phyloP scores from a whole-genome alignment of 2,113 vertebrate genomes.

The Malurus cyaneus region DNA sequence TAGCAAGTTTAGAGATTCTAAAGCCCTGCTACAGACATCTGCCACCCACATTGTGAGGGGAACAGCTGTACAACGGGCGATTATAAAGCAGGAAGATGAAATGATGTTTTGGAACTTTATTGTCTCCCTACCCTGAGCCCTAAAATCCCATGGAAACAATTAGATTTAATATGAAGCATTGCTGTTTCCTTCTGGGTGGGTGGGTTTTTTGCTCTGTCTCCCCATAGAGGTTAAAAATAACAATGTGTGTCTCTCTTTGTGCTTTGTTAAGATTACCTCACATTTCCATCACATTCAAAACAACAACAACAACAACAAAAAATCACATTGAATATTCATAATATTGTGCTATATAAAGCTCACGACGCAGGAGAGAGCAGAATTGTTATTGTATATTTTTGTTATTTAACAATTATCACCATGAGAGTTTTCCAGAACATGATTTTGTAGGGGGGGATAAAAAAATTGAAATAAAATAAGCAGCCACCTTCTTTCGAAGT shows the following conservation, averaged over 20 bases:
- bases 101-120: slow-evolving; percentile 21
- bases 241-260: neutral
- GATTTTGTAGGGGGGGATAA: neutral
- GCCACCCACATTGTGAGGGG: neutral
- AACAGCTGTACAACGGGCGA: slow-evolving; percentile 12
- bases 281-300: neutral
- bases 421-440: neutral
- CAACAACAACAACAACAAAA: neutral
- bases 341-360: slow-evolving; percentile 8
- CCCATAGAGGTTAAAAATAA: slow-evolving; percentile 27
- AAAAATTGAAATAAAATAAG: neutral
- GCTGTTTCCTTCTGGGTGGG: neutral
- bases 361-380: neutral
- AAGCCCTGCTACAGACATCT: slow-evolving; percentile 31
- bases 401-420: slow-evolving; percentile 8
- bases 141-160: slow-evolving; percentile 55
- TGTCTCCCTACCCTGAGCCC: neutral
- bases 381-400: neutral
- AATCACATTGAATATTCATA: neutral
- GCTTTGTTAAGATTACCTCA: neutral
- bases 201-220: neutral
- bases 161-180: slow-evolving; percentile 29
- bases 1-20: slow-evolving; percentile 41
- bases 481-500: neutral
- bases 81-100: slow-evolving; percentile 30